Percentiles rank a stretch among this genome's conserved stretches.
Conservation (phyloP, 2,888 invertebrate genomes). For the Idaea aversata region DNA sequence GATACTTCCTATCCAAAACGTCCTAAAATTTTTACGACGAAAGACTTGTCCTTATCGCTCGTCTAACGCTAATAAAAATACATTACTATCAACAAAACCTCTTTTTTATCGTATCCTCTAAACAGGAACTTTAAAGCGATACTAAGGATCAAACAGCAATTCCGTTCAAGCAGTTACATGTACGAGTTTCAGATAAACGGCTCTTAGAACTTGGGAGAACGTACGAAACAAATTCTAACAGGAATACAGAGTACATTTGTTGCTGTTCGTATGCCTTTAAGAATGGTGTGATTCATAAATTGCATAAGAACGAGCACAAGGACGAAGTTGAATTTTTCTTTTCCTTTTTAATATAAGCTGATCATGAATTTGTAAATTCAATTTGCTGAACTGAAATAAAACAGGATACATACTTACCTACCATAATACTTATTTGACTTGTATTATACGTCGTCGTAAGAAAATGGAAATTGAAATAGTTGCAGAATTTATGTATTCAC, state of each 20-base stretch:
- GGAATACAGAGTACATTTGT: neutral
- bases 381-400: neutral
- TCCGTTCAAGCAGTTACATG: constrained; percentile 25
- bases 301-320: neutral
- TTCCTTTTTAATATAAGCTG: neutral
- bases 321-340: neutral
- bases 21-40: neutral
- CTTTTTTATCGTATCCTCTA: constrained; percentile 22
- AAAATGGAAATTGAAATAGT: no score
- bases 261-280: neutral
- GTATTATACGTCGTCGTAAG: no score
- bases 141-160: constrained; percentile 29
- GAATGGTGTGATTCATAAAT: constrained; percentile 1
- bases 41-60: neutral
- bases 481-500: no score
- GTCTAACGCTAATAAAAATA: constrained; percentile 10
- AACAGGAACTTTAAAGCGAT: constrained; percentile 22
- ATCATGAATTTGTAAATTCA: neutral
- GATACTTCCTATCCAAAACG: no score
- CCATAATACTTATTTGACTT: no score
- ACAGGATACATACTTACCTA: neutral
- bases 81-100: constrained; percentile 12
- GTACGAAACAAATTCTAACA: neutral
- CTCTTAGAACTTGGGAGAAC: constrained; percentile 12
- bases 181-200: constrained; percentile 23